Evolutionary conservation across 2,113 vertebrate genomes (phyloP).

Genomic region (Stegastes partitus): DNA sequence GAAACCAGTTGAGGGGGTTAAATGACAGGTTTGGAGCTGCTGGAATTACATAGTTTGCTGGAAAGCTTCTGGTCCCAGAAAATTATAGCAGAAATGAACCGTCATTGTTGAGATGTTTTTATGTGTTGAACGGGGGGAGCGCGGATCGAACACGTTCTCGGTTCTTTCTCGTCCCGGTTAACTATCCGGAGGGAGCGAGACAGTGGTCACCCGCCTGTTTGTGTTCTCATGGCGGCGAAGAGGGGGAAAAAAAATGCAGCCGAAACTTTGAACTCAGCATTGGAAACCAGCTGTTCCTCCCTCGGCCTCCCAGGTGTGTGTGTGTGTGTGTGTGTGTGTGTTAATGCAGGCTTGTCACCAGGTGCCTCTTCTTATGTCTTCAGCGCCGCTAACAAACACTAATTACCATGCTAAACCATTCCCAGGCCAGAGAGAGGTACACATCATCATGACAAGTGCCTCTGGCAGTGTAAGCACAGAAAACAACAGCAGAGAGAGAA

Average conservation of each 20-base stretch:
- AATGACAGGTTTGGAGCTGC: constrained; percentile 70
- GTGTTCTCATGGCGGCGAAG: constrained; percentile 30
- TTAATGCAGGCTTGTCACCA: constrained; percentile 37
- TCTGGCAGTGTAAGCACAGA: constrained; percentile 41
- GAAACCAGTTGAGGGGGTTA: constrained; percentile 61
- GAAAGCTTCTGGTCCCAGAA: constrained; percentile 45
- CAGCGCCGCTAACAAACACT: constrained; percentile 56
- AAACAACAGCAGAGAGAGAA: constrained; percentile 44
- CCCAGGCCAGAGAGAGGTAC: constrained; percentile 40
- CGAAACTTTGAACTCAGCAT: constrained; percentile 32
- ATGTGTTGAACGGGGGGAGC: constrained; percentile 12
- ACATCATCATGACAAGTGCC: constrained; percentile 55
- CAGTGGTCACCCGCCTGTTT: not conserved
- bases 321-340: constrained; percentile 21
- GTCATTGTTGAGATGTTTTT: constrained; percentile 41
- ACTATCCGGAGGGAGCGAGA: not conserved
- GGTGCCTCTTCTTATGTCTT: constrained; percentile 57
- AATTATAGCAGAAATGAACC: constrained; percentile 41
- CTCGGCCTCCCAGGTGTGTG: constrained; percentile 39
- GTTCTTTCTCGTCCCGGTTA: constrained; percentile 1
- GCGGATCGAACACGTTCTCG: not conserved
- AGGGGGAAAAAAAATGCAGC: not conserved
- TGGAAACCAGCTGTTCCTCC: constrained; percentile 63
- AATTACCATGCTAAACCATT: constrained; percentile 65
- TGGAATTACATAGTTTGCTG: constrained; percentile 64